These are phyloP conservation scores for Bambusicola thoracicus DNA, from an alignment of 2,113 vertebrate species.

Conservation along the genomic window DNA sequence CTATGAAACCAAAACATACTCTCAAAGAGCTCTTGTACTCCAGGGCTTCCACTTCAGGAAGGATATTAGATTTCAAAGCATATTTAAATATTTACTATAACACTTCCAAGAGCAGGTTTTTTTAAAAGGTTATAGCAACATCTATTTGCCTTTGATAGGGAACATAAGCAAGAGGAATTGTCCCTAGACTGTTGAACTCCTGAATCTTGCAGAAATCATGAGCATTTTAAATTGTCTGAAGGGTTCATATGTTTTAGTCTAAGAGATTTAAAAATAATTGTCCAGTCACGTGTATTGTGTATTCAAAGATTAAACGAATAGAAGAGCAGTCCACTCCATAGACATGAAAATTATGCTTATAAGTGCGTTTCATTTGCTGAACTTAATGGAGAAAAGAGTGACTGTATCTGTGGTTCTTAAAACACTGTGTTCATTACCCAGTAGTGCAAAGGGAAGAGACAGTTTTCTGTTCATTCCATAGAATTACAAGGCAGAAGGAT, in stretches of 20 bases:
- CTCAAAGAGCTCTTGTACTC: slow-evolving; percentile 65
- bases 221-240: neutral
- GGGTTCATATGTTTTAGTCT: neutral
- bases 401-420: neutral
- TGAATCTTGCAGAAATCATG: slow-evolving; percentile 2
- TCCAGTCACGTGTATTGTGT: no score
- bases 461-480: neutral
- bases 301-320: neutral
- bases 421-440: neutral
- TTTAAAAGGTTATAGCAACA: slow-evolving; percentile 61
- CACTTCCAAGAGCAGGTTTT: slow-evolving; percentile 14
- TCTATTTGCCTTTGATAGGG: slow-evolving; percentile 63
- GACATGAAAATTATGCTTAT: neutral
- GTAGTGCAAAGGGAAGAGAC: neutral
- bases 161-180: neutral
- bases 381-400: neutral
- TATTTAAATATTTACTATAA: slow-evolving; percentile 66
- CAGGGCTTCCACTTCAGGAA: slow-evolving; percentile 55
- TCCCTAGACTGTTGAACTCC: neutral
- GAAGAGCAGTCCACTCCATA: neutral
- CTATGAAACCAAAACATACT: slow-evolving; percentile 53
- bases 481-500: neutral
- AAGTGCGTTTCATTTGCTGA: neutral
- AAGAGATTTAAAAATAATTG: neutral
- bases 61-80: slow-evolving; percentile 67